Evolutionary conservation across 2,113 vertebrate species (phyloP).

Genomic region (Microtus ochrogaster): DNA sequence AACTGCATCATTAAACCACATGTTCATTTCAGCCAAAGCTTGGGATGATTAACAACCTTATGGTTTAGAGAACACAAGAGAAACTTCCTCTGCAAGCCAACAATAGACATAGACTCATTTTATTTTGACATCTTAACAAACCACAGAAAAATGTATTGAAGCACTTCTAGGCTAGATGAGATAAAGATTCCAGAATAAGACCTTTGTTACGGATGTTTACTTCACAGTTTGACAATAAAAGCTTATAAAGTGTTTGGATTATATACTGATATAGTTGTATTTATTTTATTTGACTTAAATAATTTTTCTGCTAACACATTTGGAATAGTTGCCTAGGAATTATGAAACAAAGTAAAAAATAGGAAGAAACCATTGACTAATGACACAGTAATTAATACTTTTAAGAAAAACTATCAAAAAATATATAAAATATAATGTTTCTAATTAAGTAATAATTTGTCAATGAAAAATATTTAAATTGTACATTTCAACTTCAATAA

Average conservation of each 20-base stretch:
- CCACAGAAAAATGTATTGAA: conserved; percentile 68
- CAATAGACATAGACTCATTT: conserved; percentile 9
- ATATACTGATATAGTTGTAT: not conserved
- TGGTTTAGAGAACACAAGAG: not conserved
- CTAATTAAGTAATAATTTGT: not conserved
- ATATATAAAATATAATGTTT: not conserved
- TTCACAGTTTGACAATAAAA: not conserved
- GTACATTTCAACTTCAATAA: not conserved
- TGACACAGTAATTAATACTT: not conserved
- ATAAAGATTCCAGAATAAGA: conserved; percentile 28
- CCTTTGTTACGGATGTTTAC: not conserved
- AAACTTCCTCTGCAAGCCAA: conserved; percentile 40
- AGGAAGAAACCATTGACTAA: not conserved
- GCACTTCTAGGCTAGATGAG: not conserved
- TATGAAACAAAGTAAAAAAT: not conserved
- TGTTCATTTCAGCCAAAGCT: not conserved
- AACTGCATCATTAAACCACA: conserved; percentile 25
- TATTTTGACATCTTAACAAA: conserved; percentile 55
- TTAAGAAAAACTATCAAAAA: not conserved
- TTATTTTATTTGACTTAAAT: not conserved
- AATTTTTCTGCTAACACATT: not conserved
- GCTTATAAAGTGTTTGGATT: not conserved
- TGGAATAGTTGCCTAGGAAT: not conserved
- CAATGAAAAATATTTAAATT: not conserved
- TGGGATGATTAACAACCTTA: conserved; percentile 41